A percentile compares a stretch with the other conserved stretches of the same genome.
Conservation (phyloP, 2,797 vertebrate species). For the Diplodus puntazzo region DNA sequence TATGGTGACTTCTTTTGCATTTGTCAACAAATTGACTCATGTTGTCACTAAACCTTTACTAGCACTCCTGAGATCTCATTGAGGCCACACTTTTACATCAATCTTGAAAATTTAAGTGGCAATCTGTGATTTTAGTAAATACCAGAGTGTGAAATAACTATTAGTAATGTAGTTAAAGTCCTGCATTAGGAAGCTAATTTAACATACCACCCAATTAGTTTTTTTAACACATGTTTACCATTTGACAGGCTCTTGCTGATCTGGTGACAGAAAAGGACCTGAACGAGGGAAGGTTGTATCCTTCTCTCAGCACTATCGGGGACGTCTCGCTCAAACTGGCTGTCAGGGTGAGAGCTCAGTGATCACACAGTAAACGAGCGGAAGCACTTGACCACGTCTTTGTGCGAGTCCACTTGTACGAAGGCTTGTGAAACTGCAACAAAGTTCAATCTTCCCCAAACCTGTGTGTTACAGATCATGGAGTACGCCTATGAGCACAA, state of each 20-base stretch:
- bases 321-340: conserved; percentile 93
- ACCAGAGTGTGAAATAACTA: neutral
- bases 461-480: conserved; percentile 85
- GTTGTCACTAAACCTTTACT: neutral
- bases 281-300: conserved; percentile 94
- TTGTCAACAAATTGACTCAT: neutral
- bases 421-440: neutral
- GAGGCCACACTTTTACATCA: too few species aligned
- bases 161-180: too few species aligned
- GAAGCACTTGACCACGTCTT: neutral
- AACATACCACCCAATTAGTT: too few species aligned
- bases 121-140: too few species aligned
- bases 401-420: neutral
- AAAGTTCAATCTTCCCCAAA: neutral
- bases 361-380: neutral
- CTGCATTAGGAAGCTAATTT: too few species aligned
- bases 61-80: neutral
- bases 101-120: neutral
- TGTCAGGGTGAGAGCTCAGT: conserved; percentile 86
- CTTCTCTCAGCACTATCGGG: conserved; percentile 91
- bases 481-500: conserved; percentile 91
- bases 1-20: neutral
- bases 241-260: conserved; percentile 89
- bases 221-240: neutral
- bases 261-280: conserved; percentile 93